Evolutionary conservation across 92 coral and sea anemone genomes (phyloP).

Genomic region (Umimayanthus kanabou): DNA sequence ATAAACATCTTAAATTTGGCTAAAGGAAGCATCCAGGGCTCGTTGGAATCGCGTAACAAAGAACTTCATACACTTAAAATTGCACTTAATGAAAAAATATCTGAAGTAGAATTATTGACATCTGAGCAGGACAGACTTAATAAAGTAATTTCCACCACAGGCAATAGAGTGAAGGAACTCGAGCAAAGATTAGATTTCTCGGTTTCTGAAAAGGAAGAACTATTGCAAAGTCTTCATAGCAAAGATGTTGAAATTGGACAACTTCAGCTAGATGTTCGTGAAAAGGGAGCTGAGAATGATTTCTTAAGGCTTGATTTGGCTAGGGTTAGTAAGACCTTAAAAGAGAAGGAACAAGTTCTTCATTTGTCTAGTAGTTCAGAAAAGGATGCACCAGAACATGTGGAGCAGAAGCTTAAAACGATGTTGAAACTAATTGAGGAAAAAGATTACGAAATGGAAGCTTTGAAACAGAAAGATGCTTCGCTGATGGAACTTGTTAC

Average conservation of each 20-base stretch:
- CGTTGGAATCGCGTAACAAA: constrained; percentile 63
- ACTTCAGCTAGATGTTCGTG: constrained; percentile 80
- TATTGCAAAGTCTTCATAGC: constrained; percentile 49
- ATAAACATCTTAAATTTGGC: constrained; percentile 57
- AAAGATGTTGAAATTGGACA: constrained; percentile 70
- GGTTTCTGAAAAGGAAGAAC: constrained; percentile 64
- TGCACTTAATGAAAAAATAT: constrained; percentile 64
- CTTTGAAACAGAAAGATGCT: constrained; percentile 88
- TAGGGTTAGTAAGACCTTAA: constrained; percentile 64
- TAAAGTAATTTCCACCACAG: constrained; percentile 60
- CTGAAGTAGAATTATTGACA: constrained; percentile 69
- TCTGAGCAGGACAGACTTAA: constrained; percentile 69
- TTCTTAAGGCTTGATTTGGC: constrained; percentile 83
- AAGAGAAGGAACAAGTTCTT: constrained; percentile 80
- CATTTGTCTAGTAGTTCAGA: constrained; percentile 54
- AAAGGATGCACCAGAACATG: constrained; percentile 48
- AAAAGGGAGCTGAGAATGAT: constrained; percentile 85
- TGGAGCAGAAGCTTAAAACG: constrained; percentile 64
- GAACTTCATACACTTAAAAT: constrained; percentile 55
- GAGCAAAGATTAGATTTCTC: constrained; percentile 62
- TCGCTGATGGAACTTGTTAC: constrained; percentile 85
- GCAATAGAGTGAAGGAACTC: constrained; percentile 58
- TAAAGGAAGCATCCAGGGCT: constrained; percentile 60
- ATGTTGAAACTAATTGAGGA: constrained; percentile 76
- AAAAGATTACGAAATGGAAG: constrained; percentile 91